Evolutionary conservation across 2,888 invertebrate genomes (phyloP), one percentile per base, ranked within the genome.

Genomic region (Anodontia alba): DNA sequence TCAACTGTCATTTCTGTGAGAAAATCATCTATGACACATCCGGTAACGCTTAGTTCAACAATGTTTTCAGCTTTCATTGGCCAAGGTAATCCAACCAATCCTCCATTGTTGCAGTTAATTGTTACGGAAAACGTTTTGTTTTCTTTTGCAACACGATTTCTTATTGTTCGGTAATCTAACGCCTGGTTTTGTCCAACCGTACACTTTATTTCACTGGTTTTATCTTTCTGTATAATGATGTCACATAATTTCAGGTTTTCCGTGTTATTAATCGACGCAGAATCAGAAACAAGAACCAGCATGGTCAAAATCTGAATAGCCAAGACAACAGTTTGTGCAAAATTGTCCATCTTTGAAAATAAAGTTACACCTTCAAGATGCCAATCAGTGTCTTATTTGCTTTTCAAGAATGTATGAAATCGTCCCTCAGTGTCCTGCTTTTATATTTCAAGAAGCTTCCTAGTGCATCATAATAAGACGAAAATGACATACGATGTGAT

Each of bases 41-140:
- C 73, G 20, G 69, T 62, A 7, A 86, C 81, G 23, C 79, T 77
- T 42, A 86, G 43, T 12, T 75, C 73, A 10, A 77, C 42, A 0
- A 86, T 43, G 31, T 86, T 83, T 51, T 67, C 70, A 26, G 81
- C 86, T 66, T 78, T 81, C 67, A 86, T 81, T 10, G 86, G 86
- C 86, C 86, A 86, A 1, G 86, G 86, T 54, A 86, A 33, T n/a
- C 57, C 72, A n/a, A 86, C 76, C 1, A 57, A 12, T 0, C 85
- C 85, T 0, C 81, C 78, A 15, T 54, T 76, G 23, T 36, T 42
- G 29, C 83, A 86, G 5, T 51, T 38, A 31, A 83, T 73, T 23
- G 46, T 62, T 8, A 83, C 73, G 17, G 77, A 67, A 57, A 68
- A 78, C 31, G 70, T 82, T 57, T 33, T n/a, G 33, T 70, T 70